These are phyloP conservation scores for Polyodon spathula DNA, from an alignment of 2,113 vertebrate genomes.

Conservation along the genomic window DNA sequence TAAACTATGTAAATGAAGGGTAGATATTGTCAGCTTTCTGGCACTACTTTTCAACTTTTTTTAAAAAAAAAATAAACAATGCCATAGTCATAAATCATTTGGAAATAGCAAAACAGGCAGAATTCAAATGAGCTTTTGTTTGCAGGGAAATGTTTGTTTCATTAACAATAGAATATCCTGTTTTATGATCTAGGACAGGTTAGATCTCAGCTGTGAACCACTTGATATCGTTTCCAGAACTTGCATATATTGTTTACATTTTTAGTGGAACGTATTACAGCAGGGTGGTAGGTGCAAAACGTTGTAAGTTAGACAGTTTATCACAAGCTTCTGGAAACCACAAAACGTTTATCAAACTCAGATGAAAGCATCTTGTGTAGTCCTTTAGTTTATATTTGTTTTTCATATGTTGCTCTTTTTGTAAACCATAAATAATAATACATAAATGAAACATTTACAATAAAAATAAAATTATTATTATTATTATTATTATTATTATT, in stretches of 20 bases:
- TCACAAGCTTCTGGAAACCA: too few relatives aligned
- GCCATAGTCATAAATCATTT: constrained; percentile 19
- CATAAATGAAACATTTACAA: too few relatives aligned
- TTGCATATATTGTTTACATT: neutral
- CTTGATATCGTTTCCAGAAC: neutral
- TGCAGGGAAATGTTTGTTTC: constrained; percentile 8
- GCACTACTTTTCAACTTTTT: constrained; percentile 14
- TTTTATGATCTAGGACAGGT: constrained; percentile 5
- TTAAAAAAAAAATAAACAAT: constrained; percentile 31
- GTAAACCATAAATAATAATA: too few relatives aligned
- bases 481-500: too few relatives aligned
- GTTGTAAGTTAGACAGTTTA: too few relatives aligned
- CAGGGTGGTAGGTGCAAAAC: too few relatives aligned
- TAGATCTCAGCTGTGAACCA: constrained; percentile 31
- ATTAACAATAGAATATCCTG: constrained; percentile 10
- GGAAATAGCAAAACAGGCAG: constrained; percentile 17
- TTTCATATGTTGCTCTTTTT: too few relatives aligned
- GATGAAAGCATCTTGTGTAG: too few relatives aligned
- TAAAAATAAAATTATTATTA: too few relatives aligned
- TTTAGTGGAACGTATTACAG: too few relatives aligned
- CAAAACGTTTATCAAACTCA: too few relatives aligned
- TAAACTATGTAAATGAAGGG: constrained; percentile 15
- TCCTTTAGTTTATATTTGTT: too few relatives aligned
- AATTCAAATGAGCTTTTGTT: constrained; percentile 19
- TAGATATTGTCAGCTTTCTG: constrained; percentile 12